These are phyloP conservation scores for Aphelocoma californica DNA, from an alignment of 2,797 vertebrate species.

Conservation along the genomic window DNA sequence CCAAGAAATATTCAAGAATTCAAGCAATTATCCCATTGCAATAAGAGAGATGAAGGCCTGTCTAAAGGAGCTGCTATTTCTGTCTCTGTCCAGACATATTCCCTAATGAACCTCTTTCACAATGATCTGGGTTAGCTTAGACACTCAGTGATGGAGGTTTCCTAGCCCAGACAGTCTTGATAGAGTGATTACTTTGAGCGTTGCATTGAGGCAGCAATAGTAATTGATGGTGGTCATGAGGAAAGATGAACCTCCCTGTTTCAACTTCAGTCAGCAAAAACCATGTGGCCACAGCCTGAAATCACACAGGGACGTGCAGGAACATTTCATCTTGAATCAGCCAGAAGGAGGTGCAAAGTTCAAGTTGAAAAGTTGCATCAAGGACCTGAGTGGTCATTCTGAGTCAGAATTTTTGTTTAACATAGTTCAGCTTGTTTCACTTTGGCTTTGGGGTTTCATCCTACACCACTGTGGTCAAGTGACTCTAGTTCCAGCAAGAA, in stretches of 20 bases:
- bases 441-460: background rate
- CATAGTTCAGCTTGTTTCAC: background rate
- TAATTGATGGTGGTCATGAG: background rate
- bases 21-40: background rate
- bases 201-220: background rate
- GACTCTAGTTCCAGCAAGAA: background rate
- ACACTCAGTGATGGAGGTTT: background rate
- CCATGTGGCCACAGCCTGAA: background rate
- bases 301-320: background rate
- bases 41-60: background rate
- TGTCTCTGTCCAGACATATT: background rate
- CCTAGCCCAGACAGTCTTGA: background rate
- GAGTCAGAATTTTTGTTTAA: constrained; percentile 37
- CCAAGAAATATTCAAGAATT: background rate
- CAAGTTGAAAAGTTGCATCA: background rate
- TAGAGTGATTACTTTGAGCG: background rate
- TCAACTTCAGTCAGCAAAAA: constrained; percentile 37
- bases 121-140: background rate
- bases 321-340: constrained; percentile 1
- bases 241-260: background rate
- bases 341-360: background rate
- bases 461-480: background rate
- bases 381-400: background rate
- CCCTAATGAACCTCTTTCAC: constrained; percentile 3
- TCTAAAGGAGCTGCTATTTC: background rate